These are phyloP conservation scores for Acromyrmex heyeri DNA, from an alignment of 1,140 invertebrate genomes.

Conservation along the genomic window DNA sequence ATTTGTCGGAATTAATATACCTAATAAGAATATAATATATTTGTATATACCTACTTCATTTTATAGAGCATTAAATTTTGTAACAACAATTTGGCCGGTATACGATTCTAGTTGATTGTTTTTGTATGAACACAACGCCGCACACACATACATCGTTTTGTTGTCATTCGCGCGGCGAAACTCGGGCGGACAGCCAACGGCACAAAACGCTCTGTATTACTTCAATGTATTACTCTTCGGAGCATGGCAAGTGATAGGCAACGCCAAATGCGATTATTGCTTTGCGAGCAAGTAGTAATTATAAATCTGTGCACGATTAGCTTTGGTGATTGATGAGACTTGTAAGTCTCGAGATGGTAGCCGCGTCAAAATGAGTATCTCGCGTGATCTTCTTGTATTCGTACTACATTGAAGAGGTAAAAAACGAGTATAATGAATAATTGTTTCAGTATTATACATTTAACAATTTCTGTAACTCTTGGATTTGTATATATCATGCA, in stretches of 20 bases:
- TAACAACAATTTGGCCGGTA: background rate
- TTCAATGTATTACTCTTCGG: background rate
- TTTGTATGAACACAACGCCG: background rate
- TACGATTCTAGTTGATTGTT: background rate
- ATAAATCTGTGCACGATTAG: background rate
- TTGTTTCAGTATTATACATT: background rate
- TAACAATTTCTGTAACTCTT: background rate
- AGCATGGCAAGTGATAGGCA: background rate
- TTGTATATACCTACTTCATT: background rate
- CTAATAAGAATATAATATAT: background rate
- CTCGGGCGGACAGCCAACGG: constrained; percentile 3
- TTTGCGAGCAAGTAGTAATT: background rate
- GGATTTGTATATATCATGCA: background rate
- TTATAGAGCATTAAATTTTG: background rate
- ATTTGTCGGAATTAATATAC: too few species aligned
- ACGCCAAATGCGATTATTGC: background rate
- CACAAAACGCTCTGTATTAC: background rate
- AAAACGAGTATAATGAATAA: background rate
- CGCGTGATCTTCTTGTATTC: background rate
- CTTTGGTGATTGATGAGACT: background rate
- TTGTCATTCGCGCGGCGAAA: background rate
- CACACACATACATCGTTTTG: background rate
- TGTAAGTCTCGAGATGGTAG: background rate
- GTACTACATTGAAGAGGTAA: background rate
- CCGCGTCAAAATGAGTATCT: background rate